phyloP scores from a whole-genome alignment of 2,888 invertebrate species.

The Sepiola atlantica region DNA sequence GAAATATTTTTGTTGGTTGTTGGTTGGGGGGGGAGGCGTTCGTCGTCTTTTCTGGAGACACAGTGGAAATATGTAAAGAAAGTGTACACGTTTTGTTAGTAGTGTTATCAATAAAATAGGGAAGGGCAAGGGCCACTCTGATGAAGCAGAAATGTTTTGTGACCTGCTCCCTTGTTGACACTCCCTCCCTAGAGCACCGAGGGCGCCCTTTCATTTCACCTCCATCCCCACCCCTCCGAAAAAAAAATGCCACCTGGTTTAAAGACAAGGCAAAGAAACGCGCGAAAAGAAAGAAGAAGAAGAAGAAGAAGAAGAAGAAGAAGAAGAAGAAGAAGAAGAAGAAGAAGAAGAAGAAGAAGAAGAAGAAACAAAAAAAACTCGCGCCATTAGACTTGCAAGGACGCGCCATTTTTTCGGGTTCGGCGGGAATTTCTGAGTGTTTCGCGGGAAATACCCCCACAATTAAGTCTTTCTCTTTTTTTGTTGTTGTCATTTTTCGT shows the following conservation, averaged over 20 bases:
- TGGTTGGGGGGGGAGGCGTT: not conserved
- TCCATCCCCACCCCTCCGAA: not conserved
- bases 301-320: not conserved
- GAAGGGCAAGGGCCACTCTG: not conserved
- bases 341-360: not conserved
- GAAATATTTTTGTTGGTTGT: not conserved
- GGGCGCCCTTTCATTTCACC: not conserved
- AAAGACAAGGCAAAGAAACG: not conserved
- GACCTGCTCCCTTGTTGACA: slow-evolving; percentile 8
- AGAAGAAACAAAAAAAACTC: not conserved
- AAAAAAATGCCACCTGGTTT: not conserved
- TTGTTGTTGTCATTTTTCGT: too few species aligned
- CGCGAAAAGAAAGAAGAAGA: not conserved
- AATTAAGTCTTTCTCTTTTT: not conserved
- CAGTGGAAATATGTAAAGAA: not conserved
- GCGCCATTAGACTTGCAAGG: not conserved
- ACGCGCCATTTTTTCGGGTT: not conserved
- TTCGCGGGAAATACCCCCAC: not conserved
- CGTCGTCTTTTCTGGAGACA: slow-evolving; percentile 16
- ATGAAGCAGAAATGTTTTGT: slow-evolving; percentile 19
- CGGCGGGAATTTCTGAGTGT: not conserved
- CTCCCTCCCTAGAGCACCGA: not conserved
- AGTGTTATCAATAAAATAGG: not conserved
- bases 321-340: not conserved
- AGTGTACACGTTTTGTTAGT: not conserved